Percentiles rank a stretch among this genome's conserved stretches.
Conservation (phyloP, 2,888 invertebrate species). For the Seira ritae region DNA sequence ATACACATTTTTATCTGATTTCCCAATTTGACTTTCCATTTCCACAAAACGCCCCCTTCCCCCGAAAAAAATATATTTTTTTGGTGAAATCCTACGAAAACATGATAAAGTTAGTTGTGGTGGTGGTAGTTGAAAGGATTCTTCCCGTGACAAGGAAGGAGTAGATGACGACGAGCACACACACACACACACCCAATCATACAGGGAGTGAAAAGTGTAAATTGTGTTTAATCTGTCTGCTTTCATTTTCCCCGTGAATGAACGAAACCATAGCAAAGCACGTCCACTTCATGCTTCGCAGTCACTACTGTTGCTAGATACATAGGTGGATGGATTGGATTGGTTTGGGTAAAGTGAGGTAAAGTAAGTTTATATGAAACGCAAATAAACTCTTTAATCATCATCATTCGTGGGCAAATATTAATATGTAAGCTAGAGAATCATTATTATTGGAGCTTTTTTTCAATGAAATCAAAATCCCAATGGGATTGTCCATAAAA, state of each 20-base stretch:
- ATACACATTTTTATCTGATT: background rate
- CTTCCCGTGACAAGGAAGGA: background rate
- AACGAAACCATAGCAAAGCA: background rate
- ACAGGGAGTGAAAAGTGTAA: background rate
- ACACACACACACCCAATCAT: too few relatives aligned
- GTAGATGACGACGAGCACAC: background rate
- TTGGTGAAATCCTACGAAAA: background rate
- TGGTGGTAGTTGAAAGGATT: background rate
- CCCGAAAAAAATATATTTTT: background rate
- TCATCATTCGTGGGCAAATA: too few relatives aligned
- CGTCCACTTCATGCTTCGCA: background rate
- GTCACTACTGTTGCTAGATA: too few relatives aligned
- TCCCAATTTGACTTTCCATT: background rate
- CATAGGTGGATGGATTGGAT: too few relatives aligned
- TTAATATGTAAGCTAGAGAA: too few relatives aligned
- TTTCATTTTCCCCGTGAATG: background rate
- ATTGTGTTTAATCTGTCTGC: background rate
- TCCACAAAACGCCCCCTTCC: background rate
- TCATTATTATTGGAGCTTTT: too few relatives aligned
- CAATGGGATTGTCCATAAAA: too few relatives aligned
- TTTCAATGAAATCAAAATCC: too few relatives aligned
- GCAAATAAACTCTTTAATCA: too few relatives aligned
- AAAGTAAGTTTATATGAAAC: too few relatives aligned
- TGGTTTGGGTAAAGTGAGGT: too few relatives aligned
- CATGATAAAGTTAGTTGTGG: background rate